These are phyloP conservation scores for Datnioides undecimradiatus DNA, from an alignment of 2,113 vertebrate genomes.

Conservation along the genomic window DNA sequence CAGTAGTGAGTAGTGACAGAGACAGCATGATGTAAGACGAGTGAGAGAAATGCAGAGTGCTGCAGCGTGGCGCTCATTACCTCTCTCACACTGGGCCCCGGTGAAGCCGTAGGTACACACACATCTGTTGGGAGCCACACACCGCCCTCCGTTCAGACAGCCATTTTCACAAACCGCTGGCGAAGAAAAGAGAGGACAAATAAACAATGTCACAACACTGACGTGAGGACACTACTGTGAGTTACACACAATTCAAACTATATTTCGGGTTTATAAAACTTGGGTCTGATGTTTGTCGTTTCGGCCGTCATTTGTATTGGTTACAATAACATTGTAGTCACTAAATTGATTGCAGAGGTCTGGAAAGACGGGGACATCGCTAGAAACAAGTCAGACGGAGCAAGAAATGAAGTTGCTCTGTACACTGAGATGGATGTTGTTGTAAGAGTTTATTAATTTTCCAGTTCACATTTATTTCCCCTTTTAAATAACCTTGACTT, in stretches of 20 bases:
- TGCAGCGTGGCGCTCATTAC: constrained; percentile 77
- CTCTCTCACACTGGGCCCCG: constrained; percentile 98
- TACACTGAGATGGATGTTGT: background rate
- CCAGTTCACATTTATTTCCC: background rate
- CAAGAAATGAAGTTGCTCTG: background rate
- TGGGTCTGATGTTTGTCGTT: constrained; percentile 6
- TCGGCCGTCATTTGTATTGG: background rate
- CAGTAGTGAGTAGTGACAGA: constrained; percentile 15
- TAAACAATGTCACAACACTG: constrained; percentile 18
- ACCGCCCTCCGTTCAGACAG: constrained; percentile 95
- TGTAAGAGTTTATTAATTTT: background rate
- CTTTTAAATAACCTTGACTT: background rate
- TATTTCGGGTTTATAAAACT: constrained; percentile 9
- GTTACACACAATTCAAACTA: background rate
- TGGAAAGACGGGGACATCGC: background rate
- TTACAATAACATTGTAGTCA: background rate
- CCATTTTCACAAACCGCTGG: constrained; percentile 97
- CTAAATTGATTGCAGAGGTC: background rate
- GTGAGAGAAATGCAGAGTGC: constrained; percentile 7
- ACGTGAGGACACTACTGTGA: background rate
- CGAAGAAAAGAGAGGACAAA: constrained; percentile 56
- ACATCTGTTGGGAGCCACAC: constrained; percentile 96
- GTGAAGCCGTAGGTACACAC: constrained; percentile 98
- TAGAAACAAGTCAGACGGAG: background rate
- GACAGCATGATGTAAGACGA: constrained; percentile 49